These are phyloP conservation scores for Patella vulgata DNA, from an alignment of 1,140 invertebrate species.

Conservation along the genomic window DNA sequence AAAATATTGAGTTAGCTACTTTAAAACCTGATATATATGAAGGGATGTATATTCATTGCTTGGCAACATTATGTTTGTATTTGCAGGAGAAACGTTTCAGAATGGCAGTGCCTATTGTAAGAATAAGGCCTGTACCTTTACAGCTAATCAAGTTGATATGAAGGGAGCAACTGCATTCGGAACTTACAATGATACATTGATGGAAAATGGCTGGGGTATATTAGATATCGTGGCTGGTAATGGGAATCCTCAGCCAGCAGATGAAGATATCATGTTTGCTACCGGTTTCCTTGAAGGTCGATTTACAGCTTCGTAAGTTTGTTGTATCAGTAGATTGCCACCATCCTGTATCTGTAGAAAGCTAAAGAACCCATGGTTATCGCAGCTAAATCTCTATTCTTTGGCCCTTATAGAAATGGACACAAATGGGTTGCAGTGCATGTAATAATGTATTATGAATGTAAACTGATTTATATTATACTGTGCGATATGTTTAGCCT, in stretches of 20 bases:
- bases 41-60: no score
- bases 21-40: no score
- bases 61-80: no score
- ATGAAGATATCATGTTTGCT: slow-evolving; percentile 55
- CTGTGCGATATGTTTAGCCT: no score
- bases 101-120: slow-evolving; percentile 47
- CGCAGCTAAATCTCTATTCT: no score
- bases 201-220: slow-evolving; percentile 54
- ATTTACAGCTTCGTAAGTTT: slow-evolving; percentile 50
- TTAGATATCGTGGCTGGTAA: slow-evolving; percentile 49
- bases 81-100: slow-evolving; percentile 7
- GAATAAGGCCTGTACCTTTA: slow-evolving; percentile 34
- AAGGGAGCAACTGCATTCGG: slow-evolving; percentile 41
- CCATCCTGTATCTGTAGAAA: slow-evolving; percentile 16
- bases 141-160: slow-evolving; percentile 31
- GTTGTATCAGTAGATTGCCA: background rate
- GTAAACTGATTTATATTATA: no score
- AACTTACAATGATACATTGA: slow-evolving; percentile 48
- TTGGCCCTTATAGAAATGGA: no score
- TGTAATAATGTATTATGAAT: no score
- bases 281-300: slow-evolving; percentile 55
- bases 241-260: slow-evolving; percentile 17
- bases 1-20: no score
- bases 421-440: no score
- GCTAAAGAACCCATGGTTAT: slow-evolving; percentile 7